phyloP scores from a whole-genome alignment of 2,888 invertebrate genomes.

The Drosophila pseudotalamancana region DNA sequence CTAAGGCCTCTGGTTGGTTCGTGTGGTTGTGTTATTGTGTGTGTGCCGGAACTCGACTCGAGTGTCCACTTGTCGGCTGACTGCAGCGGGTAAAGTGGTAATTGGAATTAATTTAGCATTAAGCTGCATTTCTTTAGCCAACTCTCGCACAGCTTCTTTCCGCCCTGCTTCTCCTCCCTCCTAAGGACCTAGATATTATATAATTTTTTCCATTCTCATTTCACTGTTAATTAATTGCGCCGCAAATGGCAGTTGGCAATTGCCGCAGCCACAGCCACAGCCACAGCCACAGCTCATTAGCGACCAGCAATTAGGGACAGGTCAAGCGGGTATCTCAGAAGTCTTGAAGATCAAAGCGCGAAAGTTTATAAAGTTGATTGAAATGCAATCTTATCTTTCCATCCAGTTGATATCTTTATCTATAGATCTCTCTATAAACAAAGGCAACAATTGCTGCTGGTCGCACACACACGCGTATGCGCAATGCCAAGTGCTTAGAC shows the following conservation, averaged over 20 bases:
- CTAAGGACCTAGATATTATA: slow-evolving; percentile 74
- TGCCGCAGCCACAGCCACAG: slow-evolving; percentile 13
- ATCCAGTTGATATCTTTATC: slow-evolving; percentile 8
- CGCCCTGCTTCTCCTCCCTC: background rate
- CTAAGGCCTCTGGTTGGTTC: slow-evolving; percentile 27
- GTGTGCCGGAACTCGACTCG: slow-evolving; percentile 27
- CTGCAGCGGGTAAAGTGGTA: slow-evolving; percentile 53
- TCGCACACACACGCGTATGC: slow-evolving; percentile 60
- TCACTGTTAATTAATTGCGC: slow-evolving; percentile 75
- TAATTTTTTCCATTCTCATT: slow-evolving; percentile 69
- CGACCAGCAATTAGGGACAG: slow-evolving; percentile 52
- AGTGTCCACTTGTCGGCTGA: slow-evolving; percentile 50
- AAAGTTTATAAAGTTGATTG: slow-evolving; percentile 24
- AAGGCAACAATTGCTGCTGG: slow-evolving; percentile 72
- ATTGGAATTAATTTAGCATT: slow-evolving; percentile 80
- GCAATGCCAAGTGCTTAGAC: slow-evolving; percentile 50
- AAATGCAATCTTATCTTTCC: slow-evolving; percentile 11
- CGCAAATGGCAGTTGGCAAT: slow-evolving; percentile 63
- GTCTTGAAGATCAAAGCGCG: slow-evolving; percentile 24
- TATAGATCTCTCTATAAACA: slow-evolving; percentile 12
- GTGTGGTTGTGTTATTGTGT: slow-evolving; percentile 8
- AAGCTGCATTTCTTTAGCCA: slow-evolving; percentile 73
- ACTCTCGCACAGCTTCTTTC: slow-evolving; percentile 26
- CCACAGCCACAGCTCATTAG: slow-evolving; percentile 60
- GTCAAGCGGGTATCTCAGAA: slow-evolving; percentile 12